Conservation (phyloP, 1,140 invertebrate genomes). For the Trachymyrmex cornetzi region DNA sequence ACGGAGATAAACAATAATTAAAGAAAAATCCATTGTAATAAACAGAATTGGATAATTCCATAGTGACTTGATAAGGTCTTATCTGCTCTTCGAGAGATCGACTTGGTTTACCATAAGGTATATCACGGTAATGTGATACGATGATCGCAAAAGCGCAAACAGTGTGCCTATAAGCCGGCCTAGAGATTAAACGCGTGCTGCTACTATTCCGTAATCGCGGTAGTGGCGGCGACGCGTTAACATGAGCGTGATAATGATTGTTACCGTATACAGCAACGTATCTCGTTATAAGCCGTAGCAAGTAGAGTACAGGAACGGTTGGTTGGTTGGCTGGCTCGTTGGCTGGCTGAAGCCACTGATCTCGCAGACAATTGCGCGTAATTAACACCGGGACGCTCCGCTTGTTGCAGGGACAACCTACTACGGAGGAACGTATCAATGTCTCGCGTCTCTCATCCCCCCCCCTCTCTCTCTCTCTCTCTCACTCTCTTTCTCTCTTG, state of each 20-base stretch:
- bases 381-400: constrained; percentile 70
- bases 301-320: background rate
- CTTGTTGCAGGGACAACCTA: constrained; percentile 62
- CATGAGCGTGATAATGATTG: constrained; percentile 73
- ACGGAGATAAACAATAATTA: background rate
- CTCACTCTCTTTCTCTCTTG: background rate
- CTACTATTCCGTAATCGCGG: constrained; percentile 58
- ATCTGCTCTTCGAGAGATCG: background rate
- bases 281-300: constrained; percentile 65
- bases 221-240: constrained; percentile 62
- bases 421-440: constrained; percentile 60
- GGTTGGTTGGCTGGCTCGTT: constrained; percentile 8
- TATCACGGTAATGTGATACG: background rate
- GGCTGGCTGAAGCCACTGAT: constrained; percentile 63
- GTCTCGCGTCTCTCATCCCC: background rate
- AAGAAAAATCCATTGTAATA: background rate
- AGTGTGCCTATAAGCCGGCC: background rate
- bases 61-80: background rate
- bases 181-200: constrained; percentile 19
- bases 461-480: background rate
- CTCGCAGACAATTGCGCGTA: constrained; percentile 76
- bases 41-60: background rate
- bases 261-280: constrained; percentile 50
- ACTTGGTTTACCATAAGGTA: background rate
- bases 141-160: constrained; percentile 11